A percentile compares a stretch with the other conserved stretches of the same genome.
phyloP scores from a whole-genome alignment of 2,113 vertebrate species.

The Cheilinus undulatus region DNA sequence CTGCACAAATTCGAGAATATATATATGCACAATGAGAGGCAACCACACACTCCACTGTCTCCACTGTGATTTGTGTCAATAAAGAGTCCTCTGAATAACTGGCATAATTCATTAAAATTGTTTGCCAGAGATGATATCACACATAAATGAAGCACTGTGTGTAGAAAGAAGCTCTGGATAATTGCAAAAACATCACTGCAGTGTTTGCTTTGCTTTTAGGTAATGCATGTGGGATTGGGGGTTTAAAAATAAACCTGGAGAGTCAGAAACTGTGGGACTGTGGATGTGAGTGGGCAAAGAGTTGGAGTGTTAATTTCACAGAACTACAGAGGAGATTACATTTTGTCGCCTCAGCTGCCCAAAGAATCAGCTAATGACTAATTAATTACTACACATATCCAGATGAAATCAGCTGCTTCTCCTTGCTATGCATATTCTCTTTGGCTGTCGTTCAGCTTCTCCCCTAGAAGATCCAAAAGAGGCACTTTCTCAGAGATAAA shows the following conservation, averaged over 20 bases:
- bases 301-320: slow-evolving; percentile 60
- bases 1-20: slow-evolving; percentile 1
- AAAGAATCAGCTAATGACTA: slow-evolving; percentile 75
- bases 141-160: slow-evolving; percentile 17
- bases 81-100: background rate
- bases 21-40: too few species aligned
- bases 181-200: slow-evolving; percentile 53
- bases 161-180: slow-evolving; percentile 33
- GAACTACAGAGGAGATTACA: slow-evolving; percentile 66
- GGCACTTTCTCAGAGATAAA: slow-evolving; percentile 28
- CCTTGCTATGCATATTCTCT: slow-evolving; percentile 52
- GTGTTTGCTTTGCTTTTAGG: slow-evolving; percentile 52
- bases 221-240: slow-evolving; percentile 54
- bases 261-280: slow-evolving; percentile 25
- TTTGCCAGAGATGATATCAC: slow-evolving; percentile 44
- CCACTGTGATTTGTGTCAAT: slow-evolving; percentile 11
- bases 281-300: slow-evolving; percentile 24
- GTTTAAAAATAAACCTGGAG: slow-evolving; percentile 66
- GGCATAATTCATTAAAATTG: slow-evolving; percentile 13
- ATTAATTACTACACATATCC: slow-evolving; percentile 72
- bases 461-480: slow-evolving; percentile 23
- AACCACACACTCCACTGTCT: background rate
- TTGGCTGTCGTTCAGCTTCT: slow-evolving; percentile 56
- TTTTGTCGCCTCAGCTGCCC: slow-evolving; percentile 71
- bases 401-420: slow-evolving; percentile 68